Base-by-base conservation (phyloP, 2,888 invertebrate species). In the Napeogenes sylphis region DNA sequence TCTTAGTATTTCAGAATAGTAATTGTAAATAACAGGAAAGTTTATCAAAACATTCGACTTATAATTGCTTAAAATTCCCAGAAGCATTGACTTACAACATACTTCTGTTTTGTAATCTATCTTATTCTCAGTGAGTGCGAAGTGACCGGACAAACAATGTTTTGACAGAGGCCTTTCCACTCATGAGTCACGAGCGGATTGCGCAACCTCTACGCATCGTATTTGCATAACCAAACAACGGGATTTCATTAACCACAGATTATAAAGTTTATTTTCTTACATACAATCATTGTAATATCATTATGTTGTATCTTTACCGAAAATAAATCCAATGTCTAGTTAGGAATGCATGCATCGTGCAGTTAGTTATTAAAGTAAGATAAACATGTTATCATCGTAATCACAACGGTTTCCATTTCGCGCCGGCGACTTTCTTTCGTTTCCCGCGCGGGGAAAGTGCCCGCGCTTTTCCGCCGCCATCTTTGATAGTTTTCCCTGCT, bases 381-480 rank as follows among this genome's bases (percentile, higher is more conserved):
- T 77, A 76, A 75, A 79, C 84, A 75, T 83, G 83, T 82, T 87
- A 86, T 86, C 87, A 80, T 67, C 76, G 78, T 85, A 85, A 89
- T 89, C 84, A 81, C 77, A 71, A 65, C 82, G 80, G 86, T 90
- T 90, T 90, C 88, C 85, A 88, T 90, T 90, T 90, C 88, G 82
- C 83, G 75, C 62, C 73, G 74, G 76, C 82, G 80, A 87, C 89
- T 90, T 89, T 87, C 89, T 85, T 87, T 82, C 82, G 85, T 85
- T 90, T 91, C 91, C 88, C 88, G 85, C 85, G 82, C 82, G 77
- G 83, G 85, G 89, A 90, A 89, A 87, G 88, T 88, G 83, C 79
- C 77, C 78, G 83, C 87, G 85, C 88, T 90, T 90, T 90, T 90
- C 90, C 88, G 84, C 75, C 86, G 89, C 90, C 89, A 90, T 90